Base-by-base conservation (phyloP, 2,797 vertebrate genomes). In the Anolis apletophallus region DNA sequence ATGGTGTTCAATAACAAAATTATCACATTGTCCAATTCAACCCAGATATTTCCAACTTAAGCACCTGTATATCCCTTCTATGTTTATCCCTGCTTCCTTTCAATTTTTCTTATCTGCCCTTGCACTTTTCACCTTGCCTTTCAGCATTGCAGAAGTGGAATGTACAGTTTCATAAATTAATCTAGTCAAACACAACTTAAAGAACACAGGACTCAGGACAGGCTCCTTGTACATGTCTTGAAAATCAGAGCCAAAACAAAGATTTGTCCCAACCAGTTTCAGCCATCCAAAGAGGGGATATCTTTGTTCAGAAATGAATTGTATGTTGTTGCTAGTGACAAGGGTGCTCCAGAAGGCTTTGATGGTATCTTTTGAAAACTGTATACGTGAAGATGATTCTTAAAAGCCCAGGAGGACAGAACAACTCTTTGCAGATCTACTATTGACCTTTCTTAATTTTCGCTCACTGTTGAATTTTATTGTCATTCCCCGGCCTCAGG, bases 271-370 rank as follows among this genome's bases (percentile, higher is more conserved):
- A 75, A 0, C 61, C 29, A 85, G 74, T 80, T 81, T 72, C 61
- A 85, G 0, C 69, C 81, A 85, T 6, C 36, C 78, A 88, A 52
- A 81, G 1, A 36, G 16, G 3, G 34, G 1, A 5, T 14, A 10
- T 23, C 21, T 7, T 36, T 85, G n/a, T 76, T 85, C 77, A 89
- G 46, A 36, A 36, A 36, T 10, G 17, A 72, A 1, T 2, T 12
- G 2, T n/a, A 88, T 87, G 85, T 13, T 78, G 64, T 78, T 78
- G 75, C 85, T 79, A 79, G 82, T 32, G 26, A 64, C 40, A 75
- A 79, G 78, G 78, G 77, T 0, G 0, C 4, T 0, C 13, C 14
- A 40, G n/a, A 54, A 36, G 26, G 50, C 16, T 57, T 75, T 19
- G 68, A 80, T 5, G 52, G 21, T 2, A 52, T 80, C n/a, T 85